Percentiles rank a stretch among this genome's conserved stretches.
Evolutionary conservation across 1,140 invertebrate species (phyloP).

Genomic region (Zaprionus ornatus): DNA sequence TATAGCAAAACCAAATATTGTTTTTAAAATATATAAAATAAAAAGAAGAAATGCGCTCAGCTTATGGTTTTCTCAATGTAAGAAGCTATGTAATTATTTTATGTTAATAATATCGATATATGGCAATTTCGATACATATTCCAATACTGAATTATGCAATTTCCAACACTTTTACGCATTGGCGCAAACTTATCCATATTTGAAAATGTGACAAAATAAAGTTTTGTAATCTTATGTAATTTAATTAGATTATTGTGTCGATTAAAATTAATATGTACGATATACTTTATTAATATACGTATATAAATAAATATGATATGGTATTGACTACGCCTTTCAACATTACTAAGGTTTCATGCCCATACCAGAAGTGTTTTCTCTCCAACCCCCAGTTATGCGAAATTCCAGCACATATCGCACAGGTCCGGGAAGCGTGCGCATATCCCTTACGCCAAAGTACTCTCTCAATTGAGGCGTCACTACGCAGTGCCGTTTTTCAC

Average conservation of each 20-base stretch:
- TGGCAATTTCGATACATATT: neutral
- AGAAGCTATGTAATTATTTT: neutral
- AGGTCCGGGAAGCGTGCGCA: constrained; percentile 18
- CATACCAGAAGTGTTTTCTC: neutral
- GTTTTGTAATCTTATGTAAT: neutral
- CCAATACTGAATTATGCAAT: neutral
- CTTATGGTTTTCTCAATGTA: neutral
- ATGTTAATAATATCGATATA: neutral
- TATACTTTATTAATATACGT: neutral
- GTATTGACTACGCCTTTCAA: neutral
- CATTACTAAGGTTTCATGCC: neutral
- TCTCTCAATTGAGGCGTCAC: constrained; percentile 44
- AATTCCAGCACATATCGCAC: constrained; percentile 26
- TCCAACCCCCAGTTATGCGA: neutral
- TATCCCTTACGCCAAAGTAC: neutral
- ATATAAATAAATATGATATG: neutral
- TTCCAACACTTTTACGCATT: neutral
- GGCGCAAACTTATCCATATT: neutral
- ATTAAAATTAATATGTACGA: neutral
- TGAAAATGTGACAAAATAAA: neutral
- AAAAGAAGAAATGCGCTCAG: neutral
- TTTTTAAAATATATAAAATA: neutral
- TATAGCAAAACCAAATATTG: neutral
- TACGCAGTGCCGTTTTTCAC: constrained; percentile 49
- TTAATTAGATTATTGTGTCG: neutral